Evolutionary conservation across 2,797 vertebrate genomes (phyloP).

Genomic region (Paramormyrops hopkinsi): DNA sequence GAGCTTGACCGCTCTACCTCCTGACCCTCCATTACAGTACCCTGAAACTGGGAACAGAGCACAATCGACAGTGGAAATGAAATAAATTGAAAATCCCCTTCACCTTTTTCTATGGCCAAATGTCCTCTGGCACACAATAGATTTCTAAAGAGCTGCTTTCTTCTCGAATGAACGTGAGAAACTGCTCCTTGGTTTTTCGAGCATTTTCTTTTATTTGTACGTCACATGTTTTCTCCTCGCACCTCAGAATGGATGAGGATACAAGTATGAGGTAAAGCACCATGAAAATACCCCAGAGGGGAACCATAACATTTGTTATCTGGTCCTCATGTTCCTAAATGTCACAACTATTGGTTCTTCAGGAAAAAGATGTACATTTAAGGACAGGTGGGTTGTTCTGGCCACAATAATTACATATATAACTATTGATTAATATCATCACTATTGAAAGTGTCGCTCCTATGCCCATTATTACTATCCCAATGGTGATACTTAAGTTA

Average conservation of each 20-base stretch:
- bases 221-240: not conserved
- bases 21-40: constrained; percentile 12
- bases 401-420: not conserved
- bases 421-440: not conserved
- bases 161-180: not conserved
- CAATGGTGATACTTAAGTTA: not conserved
- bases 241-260: not conserved
- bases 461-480: not conserved
- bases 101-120: not conserved
- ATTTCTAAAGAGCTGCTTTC: not conserved
- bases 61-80: constrained; percentile 17
- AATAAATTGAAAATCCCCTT: constrained; percentile 23
- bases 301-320: not conserved
- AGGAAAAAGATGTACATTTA: not conserved
- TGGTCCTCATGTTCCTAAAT: not conserved
- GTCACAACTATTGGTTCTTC: not conserved
- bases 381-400: not conserved
- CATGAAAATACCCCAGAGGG: not conserved
- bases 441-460: not conserved
- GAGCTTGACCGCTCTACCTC: constrained; percentile 11
- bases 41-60: constrained; percentile 10
- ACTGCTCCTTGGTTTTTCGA: not conserved
- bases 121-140: not conserved
- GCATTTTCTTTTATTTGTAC: not conserved
- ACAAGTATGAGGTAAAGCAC: not conserved